Evolutionary conservation across 1,140 invertebrate species (phyloP).

Genomic region (Geopemphigus sp.): DNA sequence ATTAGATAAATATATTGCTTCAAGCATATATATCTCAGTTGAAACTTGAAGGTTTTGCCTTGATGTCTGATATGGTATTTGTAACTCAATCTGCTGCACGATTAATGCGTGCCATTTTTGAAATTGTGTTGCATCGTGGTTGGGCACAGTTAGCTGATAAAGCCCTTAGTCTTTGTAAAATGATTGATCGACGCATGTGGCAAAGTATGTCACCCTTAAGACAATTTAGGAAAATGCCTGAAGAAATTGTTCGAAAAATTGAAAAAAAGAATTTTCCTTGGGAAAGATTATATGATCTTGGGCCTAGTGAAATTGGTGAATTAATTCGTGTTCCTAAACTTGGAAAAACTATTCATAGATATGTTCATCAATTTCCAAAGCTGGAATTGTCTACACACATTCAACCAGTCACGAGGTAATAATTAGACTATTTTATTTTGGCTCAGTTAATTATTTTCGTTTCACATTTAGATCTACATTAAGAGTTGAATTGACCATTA

Average conservation of each 20-base stretch:
- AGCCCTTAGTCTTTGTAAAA: constrained; percentile 93
- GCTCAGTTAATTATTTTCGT: not conserved
- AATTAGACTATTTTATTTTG: not conserved
- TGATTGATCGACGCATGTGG: constrained; percentile 99
- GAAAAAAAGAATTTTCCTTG: constrained; percentile 97
- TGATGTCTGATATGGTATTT: constrained; percentile 99
- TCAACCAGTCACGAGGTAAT: constrained; percentile 83
- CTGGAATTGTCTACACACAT: constrained; percentile 92
- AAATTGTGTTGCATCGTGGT: constrained; percentile 85
- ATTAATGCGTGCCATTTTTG: constrained; percentile 94
- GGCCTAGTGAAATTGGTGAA: constrained; percentile 96
- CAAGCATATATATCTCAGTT: constrained; percentile 99
- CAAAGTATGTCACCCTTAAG: constrained; percentile 98
- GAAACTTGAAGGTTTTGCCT: constrained; percentile 95
- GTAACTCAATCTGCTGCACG: constrained; percentile 96
- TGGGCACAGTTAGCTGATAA: constrained; percentile 99
- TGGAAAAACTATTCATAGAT: constrained; percentile 96
- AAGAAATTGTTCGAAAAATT: constrained; percentile 96
- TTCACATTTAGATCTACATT: constrained; percentile 71
- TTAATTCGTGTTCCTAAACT: constrained; percentile 92
- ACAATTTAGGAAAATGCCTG: constrained; percentile 97
- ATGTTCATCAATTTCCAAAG: constrained; percentile 96
- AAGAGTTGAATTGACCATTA: constrained; percentile 95
- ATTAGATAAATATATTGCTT: constrained; percentile 80
- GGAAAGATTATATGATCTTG: constrained; percentile 90